Conservation (phyloP, 1,140 invertebrate species). For the Plodia interpunctella region DNA sequence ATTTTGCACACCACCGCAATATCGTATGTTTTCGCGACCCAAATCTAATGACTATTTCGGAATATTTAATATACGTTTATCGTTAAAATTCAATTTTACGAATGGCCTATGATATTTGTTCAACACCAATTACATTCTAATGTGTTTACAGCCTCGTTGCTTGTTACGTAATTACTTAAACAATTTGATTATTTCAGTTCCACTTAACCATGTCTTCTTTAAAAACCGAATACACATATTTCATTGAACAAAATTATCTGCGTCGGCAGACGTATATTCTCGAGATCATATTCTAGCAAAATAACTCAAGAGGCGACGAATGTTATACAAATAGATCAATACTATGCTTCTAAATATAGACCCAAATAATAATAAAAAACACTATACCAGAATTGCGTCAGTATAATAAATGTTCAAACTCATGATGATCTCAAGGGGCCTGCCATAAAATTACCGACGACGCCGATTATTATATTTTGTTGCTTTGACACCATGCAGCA, state of each 20-base stretch:
- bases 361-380: not conserved
- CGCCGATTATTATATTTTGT: conserved; percentile 22
- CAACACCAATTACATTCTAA: conserved; percentile 7
- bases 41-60: conserved; percentile 5
- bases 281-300: too few relatives aligned
- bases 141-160: conserved; percentile 2
- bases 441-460: conserved; percentile 19
- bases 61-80: not conserved
- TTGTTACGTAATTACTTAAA: not conserved
- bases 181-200: too few relatives aligned
- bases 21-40: conserved; percentile 4
- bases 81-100: not conserved
- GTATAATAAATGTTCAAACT: conserved; percentile 13
- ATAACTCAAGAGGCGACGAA: not conserved
- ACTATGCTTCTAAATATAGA: not conserved
- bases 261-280: too few relatives aligned
- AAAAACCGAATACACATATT: not conserved
- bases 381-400: conserved; percentile 11
- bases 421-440: conserved; percentile 20
- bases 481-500: conserved; percentile 8
- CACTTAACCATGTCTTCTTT: not conserved
- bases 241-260: not conserved
- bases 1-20: not conserved
- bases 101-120: not conserved
- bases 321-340: not conserved